Percentiles rank a stretch among this genome's conserved stretches.
phyloP scores from a whole-genome alignment of 2,797 vertebrate species.

The Lerista edwardsae region DNA sequence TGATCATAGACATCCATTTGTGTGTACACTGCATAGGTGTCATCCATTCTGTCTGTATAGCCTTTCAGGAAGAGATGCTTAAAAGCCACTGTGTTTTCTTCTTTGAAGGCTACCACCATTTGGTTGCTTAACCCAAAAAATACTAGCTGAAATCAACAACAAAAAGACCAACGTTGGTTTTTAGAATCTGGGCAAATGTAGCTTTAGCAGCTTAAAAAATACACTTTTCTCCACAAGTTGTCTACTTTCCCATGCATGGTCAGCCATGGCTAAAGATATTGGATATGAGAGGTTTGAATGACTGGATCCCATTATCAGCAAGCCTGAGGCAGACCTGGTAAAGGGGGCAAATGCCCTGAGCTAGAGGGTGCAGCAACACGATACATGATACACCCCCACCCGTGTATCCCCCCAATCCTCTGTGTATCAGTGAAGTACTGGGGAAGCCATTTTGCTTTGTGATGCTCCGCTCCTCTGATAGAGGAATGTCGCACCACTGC shows the following conservation, averaged over 20 bases:
- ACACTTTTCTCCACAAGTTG: not conserved
- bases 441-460: no score
- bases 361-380: no score
- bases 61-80: constrained; percentile 94
- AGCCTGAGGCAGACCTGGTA: no score
- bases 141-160: constrained; percentile 81
- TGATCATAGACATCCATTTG: constrained; percentile 87
- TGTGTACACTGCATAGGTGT: constrained; percentile 87
- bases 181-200: constrained; percentile 19
- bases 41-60: constrained; percentile 82
- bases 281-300: not conserved
- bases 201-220: constrained; percentile 9
- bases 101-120: constrained; percentile 96
- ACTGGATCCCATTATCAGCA: not conserved
- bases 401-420: no score
- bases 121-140: constrained; percentile 95
- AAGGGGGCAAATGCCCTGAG: no score
- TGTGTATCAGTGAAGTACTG: no score
- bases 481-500: no score
- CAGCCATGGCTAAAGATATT: not conserved
- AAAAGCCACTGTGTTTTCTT: constrained; percentile 90
- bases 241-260: not conserved
- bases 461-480: no score
- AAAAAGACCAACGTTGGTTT: constrained; percentile 12
- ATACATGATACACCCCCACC: no score